Base-by-base conservation (phyloP, 2,888 invertebrate genomes). In the Ptychoptera contaminata region DNA sequence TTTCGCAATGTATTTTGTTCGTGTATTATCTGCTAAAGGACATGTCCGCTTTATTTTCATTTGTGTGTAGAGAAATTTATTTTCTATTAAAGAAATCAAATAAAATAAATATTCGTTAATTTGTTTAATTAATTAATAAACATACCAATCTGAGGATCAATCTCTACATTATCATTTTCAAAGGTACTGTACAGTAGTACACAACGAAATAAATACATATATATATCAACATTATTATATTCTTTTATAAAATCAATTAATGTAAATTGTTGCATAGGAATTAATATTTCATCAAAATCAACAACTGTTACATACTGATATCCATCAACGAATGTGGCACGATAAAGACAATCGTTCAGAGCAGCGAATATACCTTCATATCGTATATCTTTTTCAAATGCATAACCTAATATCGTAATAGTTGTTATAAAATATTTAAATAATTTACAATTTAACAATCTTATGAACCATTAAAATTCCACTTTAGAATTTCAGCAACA, bases 271-370 rank as follows among this genome's bases (percentile, higher is more conserved):
- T 79, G 74, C 42, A 82, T 73, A 0, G 90, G 88, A 55, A 91
- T 70, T 50, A 91, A 77, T 55, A 81, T 79, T 61, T 92, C 92
- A 57, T 92, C 92, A 48, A 91, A 71, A 60, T 91, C 91, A 43
- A 91, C 78, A 42, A 90, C 75, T 3, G 86, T 74, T 12, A 88
- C 73, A 68, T 87, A 87, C 46, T 82, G 79, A 53, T 79, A 82
- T 39, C 68, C 68, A 47, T 65, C 61, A 46, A 69, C 60, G 47
- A 83, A 77, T 80, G 90, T 87, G 43, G 85, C 83, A 51, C 91
- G 75, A 66, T 90, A 91, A 12, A 91, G 73, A 63, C 92, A 92
- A 65, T 92, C 91, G 64, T 92, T 91, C 56, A 90, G 76, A 35
- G 91, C 87, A 0, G 87, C 90, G 59, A 91, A 88, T 49, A 86